A percentile compares a stretch with the other conserved stretches of the same genome.
phyloP scores from a whole-genome alignment of 2,113 vertebrate species.

The Motacilla tschutschensis region DNA sequence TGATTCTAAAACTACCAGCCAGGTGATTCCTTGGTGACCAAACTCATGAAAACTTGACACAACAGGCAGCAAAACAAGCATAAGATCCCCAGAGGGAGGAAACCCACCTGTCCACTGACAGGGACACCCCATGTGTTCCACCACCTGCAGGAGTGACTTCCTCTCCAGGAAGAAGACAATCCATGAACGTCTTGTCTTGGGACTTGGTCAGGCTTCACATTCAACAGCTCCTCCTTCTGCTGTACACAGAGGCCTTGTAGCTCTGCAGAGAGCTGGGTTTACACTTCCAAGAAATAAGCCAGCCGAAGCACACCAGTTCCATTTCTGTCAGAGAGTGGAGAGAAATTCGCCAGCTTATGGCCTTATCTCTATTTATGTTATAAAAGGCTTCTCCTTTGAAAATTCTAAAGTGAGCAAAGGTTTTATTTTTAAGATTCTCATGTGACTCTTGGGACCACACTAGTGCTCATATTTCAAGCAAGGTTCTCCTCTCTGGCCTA shows the following conservation, averaged over 20 bases:
- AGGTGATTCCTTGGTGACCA: not conserved
- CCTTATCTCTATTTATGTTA: not conserved
- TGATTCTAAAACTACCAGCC: not conserved
- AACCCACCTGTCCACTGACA: not conserved
- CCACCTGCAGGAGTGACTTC: not conserved
- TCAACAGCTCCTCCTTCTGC: not conserved
- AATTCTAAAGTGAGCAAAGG: not conserved
- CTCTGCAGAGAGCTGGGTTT: not conserved
- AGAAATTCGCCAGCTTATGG: not conserved
- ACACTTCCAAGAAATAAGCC: not conserved
- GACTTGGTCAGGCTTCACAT: not conserved
- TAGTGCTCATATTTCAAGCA: not conserved
- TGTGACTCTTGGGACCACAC: not conserved
- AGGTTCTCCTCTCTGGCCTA: not conserved
- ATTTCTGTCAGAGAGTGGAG: not conserved
- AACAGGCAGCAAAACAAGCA: not conserved
- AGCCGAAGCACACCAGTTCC: not conserved
- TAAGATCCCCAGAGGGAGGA: not conserved
- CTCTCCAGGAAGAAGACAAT: not conserved
- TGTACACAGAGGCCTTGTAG: rapidly evolving
- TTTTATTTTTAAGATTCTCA: not conserved
- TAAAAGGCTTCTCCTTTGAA: not conserved
- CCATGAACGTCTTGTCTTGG: rapidly evolving
- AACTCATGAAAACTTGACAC: not conserved
- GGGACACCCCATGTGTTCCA: not conserved